Evolutionary conservation across 2,888 invertebrate species (phyloP).

Genomic region (Tinea semifulvella): DNA sequence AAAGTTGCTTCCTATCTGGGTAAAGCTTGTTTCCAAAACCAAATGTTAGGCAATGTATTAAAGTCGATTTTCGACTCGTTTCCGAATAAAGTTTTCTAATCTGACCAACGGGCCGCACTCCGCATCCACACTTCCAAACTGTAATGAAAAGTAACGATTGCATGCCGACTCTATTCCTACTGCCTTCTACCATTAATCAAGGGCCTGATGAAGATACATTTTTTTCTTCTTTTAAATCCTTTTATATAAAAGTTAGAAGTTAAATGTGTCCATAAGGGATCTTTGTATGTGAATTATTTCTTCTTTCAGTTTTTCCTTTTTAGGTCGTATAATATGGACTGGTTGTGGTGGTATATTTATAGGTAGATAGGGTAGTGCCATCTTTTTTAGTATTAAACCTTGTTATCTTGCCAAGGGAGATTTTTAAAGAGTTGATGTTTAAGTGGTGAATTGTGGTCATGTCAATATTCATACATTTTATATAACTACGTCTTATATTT

Average conservation of each 20-base stretch:
- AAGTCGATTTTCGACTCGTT: slow-evolving; percentile 64
- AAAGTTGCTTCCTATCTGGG: slow-evolving; percentile 60
- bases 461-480: no score
- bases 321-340: no score
- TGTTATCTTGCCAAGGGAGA: no score
- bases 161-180: slow-evolving; percentile 36
- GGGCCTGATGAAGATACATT: slow-evolving; percentile 11
- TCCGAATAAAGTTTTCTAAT: slow-evolving; percentile 59
- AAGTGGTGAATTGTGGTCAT: no score
- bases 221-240: not conserved
- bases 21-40: slow-evolving; percentile 53
- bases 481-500: no score
- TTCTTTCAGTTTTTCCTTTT: no score
- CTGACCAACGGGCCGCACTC: slow-evolving; percentile 53
- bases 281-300: no score
- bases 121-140: slow-evolving; percentile 58
- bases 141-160: slow-evolving; percentile 67
- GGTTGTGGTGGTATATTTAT: no score
- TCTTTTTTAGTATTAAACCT: no score
- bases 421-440: no score
- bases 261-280: no score
- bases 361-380: no score
- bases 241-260: not conserved
- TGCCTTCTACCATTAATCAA: slow-evolving; percentile 53
- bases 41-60: slow-evolving; percentile 60